Evolutionary conservation across 2,797 vertebrate genomes (phyloP), one percentile per base, ranked within the genome.

Genomic region (Trachurus trachurus): DNA sequence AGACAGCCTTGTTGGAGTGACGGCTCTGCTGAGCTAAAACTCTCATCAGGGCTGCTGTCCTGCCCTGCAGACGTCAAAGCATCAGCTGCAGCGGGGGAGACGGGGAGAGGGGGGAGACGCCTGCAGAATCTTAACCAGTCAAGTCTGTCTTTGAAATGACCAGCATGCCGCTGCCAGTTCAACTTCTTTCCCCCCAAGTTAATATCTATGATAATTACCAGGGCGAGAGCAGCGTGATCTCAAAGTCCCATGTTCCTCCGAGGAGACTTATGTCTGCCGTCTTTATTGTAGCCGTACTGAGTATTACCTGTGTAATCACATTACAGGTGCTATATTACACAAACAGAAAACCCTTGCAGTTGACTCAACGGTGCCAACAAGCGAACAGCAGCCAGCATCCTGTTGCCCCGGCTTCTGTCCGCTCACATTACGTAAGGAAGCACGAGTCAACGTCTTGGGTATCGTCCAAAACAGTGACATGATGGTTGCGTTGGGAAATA

Each of bases 131-230:
- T 76, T 84, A 92, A 90, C 73, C 1, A 71, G 84, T 81, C 77
- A 42, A 57, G 65, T 82, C 71, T 80, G 85, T 80, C 86, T 80
- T 83, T 85, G 66, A 88, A 87, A 89, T 71, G 74, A 70, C 84
- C 81, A 67, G 22, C 37, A 56, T 69, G 29, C 59, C 77, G 77
- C 72, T 65, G 26, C 52, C 54, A 82, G 75, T 89, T 90, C 83
- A 73, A 79, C 83, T 61, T 82, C 68, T 78, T 70, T 49, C 54
- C 75, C 72, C 72, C 72, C 0, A 15, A 88, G 87, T 92, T 93
- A 89, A 91, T 92, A 90, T 90, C 88, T 88, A 93, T 88, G 89
- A 90, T 91, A 90, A 93, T 92, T 83, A 85, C 83, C 80, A 84
- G 78, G 78, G 71, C n/a, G 44, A 80, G 64, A 81, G 73, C 61